These are phyloP conservation scores for Melopsittacus undulatus DNA, from an alignment of 2,797 vertebrate genomes.

Conservation along the genomic window DNA sequence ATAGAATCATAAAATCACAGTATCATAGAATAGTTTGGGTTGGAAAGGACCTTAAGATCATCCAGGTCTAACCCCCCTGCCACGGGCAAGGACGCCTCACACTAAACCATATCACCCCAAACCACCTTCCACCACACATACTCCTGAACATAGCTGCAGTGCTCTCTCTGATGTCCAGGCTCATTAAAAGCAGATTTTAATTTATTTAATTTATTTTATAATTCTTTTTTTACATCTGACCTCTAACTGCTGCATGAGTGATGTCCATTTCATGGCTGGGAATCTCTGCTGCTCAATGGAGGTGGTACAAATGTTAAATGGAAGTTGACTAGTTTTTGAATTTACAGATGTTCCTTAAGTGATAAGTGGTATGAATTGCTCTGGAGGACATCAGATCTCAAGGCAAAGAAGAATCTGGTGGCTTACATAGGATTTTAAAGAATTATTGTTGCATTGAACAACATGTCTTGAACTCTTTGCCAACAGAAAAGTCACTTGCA, in stretches of 20 bases:
- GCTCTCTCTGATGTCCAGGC: neutral
- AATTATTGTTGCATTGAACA: neutral
- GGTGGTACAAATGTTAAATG: neutral
- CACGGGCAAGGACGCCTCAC: neutral
- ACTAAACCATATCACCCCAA: neutral
- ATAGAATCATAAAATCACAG: neutral
- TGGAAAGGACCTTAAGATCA: neutral
- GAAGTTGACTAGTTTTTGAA: neutral
- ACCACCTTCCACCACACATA: rapidly evolving
- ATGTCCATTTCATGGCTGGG: neutral
- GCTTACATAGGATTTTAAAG: neutral
- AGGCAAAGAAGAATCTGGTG: neutral
- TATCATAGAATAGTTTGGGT: neutral
- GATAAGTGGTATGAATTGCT: neutral
- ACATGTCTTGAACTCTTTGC: neutral
- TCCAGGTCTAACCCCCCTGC: neutral
- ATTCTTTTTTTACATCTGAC: neutral
- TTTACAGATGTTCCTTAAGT: neutral
- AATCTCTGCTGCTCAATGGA: neutral
- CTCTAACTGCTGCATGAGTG: neutral
- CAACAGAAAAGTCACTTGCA: neutral
- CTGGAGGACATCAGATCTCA: neutral
- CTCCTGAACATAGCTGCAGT: neutral
- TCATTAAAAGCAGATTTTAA: neutral
- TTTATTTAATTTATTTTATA: neutral